Conservation (phyloP, 2,888 invertebrate genomes). For the Embidobia sp. region DNA sequence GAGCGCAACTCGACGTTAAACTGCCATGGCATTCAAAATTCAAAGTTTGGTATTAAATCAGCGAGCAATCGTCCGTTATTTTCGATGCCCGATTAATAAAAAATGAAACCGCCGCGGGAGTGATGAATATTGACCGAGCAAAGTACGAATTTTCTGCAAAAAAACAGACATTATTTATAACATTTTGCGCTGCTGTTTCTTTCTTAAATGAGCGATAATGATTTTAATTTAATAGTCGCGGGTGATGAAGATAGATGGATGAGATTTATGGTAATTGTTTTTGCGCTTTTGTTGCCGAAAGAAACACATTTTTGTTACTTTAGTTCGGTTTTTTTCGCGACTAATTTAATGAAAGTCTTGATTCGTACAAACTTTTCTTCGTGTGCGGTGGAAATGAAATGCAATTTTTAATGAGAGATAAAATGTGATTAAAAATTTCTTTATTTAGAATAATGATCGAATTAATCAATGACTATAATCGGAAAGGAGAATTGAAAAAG, state of each 20-base stretch:
- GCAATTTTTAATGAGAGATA: no score
- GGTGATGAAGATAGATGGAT: slow-evolving; percentile 1
- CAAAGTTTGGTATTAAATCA: slow-evolving; percentile 31
- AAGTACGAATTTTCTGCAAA: slow-evolving; percentile 17
- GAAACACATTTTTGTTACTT: neutral
- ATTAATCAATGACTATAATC: no score
- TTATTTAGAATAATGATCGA: no score
- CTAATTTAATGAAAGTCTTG: no score
- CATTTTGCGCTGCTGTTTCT: neutral
- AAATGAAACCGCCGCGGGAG: slow-evolving; percentile 1
- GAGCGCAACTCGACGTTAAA: neutral
- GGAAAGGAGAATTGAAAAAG: no score
- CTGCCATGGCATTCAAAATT: slow-evolving; percentile 26
- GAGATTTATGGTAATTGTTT: neutral
- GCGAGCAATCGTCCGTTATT: slow-evolving; percentile 22
- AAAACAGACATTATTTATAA: slow-evolving; percentile 16
- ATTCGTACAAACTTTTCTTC: no score
- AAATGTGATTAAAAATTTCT: no score
- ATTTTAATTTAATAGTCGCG: slow-evolving; percentile 21
- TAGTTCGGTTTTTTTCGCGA: no score
- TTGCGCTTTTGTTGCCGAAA: neutral
- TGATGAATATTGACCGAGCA: slow-evolving; percentile 18
- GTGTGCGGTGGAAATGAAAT: no score
- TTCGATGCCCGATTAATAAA: slow-evolving; percentile 18
- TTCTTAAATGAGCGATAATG: slow-evolving; percentile 1